Evolutionary conservation across 2,797 vertebrate genomes (phyloP).

Genomic region (Coracias cyanogaster): DNA sequence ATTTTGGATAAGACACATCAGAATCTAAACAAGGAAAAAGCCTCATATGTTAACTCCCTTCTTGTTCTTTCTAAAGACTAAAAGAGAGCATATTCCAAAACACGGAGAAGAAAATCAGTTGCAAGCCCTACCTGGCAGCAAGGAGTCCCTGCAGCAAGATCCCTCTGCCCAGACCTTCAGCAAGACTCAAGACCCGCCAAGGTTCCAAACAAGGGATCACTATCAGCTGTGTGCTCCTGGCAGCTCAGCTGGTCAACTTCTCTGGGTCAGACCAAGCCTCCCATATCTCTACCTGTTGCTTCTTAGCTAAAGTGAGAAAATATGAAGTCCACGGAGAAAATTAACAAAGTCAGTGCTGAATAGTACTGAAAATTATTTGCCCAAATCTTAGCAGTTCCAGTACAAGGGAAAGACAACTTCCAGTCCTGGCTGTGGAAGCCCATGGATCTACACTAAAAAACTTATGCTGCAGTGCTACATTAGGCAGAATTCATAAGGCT

Average conservation of each 20-base stretch:
- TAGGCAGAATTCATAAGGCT: not conserved
- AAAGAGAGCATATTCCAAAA: not conserved
- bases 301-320: not conserved
- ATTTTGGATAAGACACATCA: not conserved
- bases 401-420: not conserved
- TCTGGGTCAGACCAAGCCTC: not conserved
- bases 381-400: not conserved
- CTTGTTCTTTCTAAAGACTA: not conserved
- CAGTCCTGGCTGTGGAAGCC: not conserved
- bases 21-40: constrained; percentile 30
- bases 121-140: not conserved
- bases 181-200: not conserved
- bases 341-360: not conserved
- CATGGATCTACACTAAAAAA: not conserved
- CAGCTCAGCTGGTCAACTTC: not conserved
- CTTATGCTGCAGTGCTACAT: not conserved
- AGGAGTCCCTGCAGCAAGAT: not conserved
- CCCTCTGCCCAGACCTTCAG: not conserved
- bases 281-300: not conserved
- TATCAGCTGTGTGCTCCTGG: not conserved
- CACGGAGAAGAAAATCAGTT: not conserved
- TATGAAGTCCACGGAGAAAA: not conserved
- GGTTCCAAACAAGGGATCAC: not conserved
- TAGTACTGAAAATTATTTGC: not conserved
- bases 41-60: not conserved